phyloP scores from a whole-genome alignment of 2,888 invertebrate species.

The Eristalinus aeneus region DNA sequence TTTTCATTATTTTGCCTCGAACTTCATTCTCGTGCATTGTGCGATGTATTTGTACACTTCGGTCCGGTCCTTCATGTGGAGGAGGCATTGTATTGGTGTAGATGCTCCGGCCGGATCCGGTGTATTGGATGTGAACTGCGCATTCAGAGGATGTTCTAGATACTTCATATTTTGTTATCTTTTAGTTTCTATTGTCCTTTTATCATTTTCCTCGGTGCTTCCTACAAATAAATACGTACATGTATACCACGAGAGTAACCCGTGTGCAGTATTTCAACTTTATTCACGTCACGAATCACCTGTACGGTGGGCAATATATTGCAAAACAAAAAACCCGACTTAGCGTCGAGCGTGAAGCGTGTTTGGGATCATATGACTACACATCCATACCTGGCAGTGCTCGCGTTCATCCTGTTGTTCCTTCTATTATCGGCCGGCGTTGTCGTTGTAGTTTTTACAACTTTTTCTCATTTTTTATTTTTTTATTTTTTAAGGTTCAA shows the following conservation, averaged over 20 bases:
- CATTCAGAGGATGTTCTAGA: slow-evolving; percentile 26
- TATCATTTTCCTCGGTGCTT: slow-evolving; percentile 11
- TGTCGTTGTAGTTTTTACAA: slow-evolving; percentile 3
- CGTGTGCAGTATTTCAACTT: slow-evolving; percentile 29
- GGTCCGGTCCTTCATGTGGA: neutral
- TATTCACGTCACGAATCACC: slow-evolving; percentile 68
- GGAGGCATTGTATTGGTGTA: slow-evolving; percentile 1
- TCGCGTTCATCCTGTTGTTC: slow-evolving; percentile 59
- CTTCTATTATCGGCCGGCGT: slow-evolving; percentile 51
- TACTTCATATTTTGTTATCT: slow-evolving; percentile 49
- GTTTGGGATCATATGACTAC: slow-evolving; percentile 20
- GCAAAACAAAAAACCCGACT: slow-evolving; percentile 21
- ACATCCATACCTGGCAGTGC: slow-evolving; percentile 35
- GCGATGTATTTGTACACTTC: neutral
- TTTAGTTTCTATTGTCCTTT: slow-evolving; percentile 35
- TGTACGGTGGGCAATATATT: slow-evolving; percentile 47
- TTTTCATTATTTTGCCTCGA: neutral
- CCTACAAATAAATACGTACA: slow-evolving; percentile 1
- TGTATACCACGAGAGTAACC: neutral
- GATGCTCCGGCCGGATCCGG: slow-evolving; percentile 14
- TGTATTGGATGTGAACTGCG: slow-evolving; percentile 1
- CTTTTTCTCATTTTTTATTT: neutral
- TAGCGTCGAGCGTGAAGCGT: slow-evolving; percentile 37
- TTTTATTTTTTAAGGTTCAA: slow-evolving; percentile 31
- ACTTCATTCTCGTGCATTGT: slow-evolving; percentile 8